Evolutionary conservation across 2,888 invertebrate species (phyloP), one percentile per base, ranked within the genome.

Genomic region (Chamaedrilus cognettii): DNA sequence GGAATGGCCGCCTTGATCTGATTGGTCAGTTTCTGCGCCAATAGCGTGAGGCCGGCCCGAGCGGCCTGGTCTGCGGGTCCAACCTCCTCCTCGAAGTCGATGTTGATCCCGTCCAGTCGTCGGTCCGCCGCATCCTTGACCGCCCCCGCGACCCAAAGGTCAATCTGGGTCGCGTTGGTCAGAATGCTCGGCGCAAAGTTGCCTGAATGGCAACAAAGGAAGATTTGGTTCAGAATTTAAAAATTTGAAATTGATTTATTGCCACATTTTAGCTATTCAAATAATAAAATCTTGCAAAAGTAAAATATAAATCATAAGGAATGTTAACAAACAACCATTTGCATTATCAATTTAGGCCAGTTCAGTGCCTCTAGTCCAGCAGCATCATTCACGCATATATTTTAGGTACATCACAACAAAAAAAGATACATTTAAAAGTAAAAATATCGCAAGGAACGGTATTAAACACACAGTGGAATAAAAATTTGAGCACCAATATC

Each of bases 31-130:
- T 80, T 79, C 34, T 66, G 65, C 2, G 83, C 79, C 3, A 84
- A 75, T 4, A 65, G 56, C 0, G 80, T 81, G 57, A 80, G 78
- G 1, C 76, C 81, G n/a, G 76, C 67, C 15, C 76, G 70, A 1
- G 74, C 19, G 1, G 68, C 72, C 0, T 65, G 67, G 56, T 78
- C 70, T 49, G 75, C 70, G 52, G 73, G 66, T 19, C 71, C 64
- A 31, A 85, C 77, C 26, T 76, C 75, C 63, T 75, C 76, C 66
- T 85, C 85, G 74, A 79, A 82, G 71, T 84, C 84, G 57, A 84
- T 75, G 71, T 85, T 84, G 30, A 84, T 71, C 4, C 85, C 83
- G 71, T 83, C 83, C 34, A 81, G 72, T 65, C 72, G 78, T 50
- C 79, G 72, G 1, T 73, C 60, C 55, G 74, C 65, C 1, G 79